A percentile compares a stretch with the other conserved stretches of the same genome.
These are phyloP conservation scores for Smithornis capensis DNA, from an alignment of 2,113 vertebrate genomes.

Conservation along the genomic window DNA sequence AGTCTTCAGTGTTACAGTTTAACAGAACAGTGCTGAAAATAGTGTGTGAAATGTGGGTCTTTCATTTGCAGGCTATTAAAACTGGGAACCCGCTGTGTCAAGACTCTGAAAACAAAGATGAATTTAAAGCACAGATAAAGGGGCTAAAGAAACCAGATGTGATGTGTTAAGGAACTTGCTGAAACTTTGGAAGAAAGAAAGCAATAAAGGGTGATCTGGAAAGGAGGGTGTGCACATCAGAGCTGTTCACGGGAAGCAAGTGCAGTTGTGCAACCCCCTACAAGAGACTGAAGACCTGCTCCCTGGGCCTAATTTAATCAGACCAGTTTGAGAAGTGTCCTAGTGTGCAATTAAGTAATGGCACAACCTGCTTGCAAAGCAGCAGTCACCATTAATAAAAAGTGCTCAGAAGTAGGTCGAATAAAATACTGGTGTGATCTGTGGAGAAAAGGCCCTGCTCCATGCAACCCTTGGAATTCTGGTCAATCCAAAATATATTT, in stretches of 20 bases:
- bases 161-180: conserved; percentile 1
- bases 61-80: conserved; percentile 63
- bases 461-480: background rate
- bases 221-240: background rate
- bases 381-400: background rate
- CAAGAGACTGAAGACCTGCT: background rate
- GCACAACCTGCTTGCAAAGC: conserved; percentile 28
- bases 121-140: conserved; percentile 55
- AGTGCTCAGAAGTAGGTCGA: background rate
- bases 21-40: conserved; percentile 53
- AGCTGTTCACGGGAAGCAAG: background rate
- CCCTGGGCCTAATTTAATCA: background rate
- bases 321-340: background rate
- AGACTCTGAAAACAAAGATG: conserved; percentile 56
- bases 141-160: conserved; percentile 30
- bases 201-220: background rate
- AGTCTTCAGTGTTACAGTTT: conserved; percentile 44
- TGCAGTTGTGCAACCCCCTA: background rate
- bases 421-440: background rate
- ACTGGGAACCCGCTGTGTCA: conserved; percentile 46
- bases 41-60: conserved; percentile 52
- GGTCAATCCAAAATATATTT: background rate
- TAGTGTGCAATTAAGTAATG: conserved; percentile 19
- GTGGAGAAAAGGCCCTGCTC: background rate
- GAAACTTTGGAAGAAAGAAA: conserved; percentile 13